phyloP scores from a whole-genome alignment of 1,140 invertebrate genomes.

The Caenorhabditis tropicalis region DNA sequence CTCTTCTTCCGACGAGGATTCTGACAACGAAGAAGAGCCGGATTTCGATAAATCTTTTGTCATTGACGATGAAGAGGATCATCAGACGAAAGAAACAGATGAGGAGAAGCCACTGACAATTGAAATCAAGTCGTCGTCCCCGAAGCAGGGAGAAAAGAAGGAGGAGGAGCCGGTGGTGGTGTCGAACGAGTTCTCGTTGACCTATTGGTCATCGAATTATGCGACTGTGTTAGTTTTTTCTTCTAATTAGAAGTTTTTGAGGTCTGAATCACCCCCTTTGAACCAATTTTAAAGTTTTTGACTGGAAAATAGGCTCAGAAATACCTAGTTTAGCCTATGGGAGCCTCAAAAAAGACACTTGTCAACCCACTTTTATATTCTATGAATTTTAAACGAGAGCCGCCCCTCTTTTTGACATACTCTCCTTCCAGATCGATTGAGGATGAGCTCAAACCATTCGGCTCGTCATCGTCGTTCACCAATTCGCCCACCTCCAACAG shows the following conservation, averaged over 20 bases:
- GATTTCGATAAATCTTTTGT: constrained; percentile 59
- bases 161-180: background rate
- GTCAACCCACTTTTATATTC: background rate
- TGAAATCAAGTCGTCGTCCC: background rate
- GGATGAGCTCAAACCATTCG: constrained; percentile 25
- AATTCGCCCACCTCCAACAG: constrained; percentile 23
- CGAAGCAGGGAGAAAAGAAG: background rate
- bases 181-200: constrained; percentile 21
- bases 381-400: background rate
- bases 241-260: no score
- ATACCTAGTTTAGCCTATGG: no score
- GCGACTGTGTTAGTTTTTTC: background rate
- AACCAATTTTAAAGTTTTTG: no score
- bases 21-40: constrained; percentile 61
- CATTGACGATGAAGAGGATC: background rate
- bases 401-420: background rate
- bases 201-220: constrained; percentile 25
- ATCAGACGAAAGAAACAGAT: no score
- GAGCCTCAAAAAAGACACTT: no score
- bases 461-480: constrained; percentile 4
- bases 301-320: no score
- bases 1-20: constrained; percentile 65
- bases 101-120: background rate
- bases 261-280: no score
- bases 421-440: background rate